Evolutionary conservation across 2,888 invertebrate genomes (phyloP).

Genomic region (Callinectes sapidus): DNA sequence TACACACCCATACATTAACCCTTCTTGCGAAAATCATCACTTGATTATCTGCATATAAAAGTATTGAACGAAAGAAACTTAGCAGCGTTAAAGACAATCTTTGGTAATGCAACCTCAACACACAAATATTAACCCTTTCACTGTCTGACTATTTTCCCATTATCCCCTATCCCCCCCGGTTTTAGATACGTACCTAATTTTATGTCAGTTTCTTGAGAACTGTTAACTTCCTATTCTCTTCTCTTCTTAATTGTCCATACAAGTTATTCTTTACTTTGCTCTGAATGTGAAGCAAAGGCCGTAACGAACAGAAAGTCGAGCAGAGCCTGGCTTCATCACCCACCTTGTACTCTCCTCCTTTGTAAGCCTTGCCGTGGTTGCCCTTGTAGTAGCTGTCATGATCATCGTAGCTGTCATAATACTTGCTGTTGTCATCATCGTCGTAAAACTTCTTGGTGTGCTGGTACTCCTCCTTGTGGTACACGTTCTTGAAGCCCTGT

Average conservation of each 20-base stretch:
- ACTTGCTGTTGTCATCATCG: conserved; percentile 84
- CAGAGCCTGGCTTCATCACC: not conserved
- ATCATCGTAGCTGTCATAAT: conserved; percentile 88
- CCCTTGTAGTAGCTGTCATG: conserved; percentile 85
- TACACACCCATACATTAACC: too few species aligned
- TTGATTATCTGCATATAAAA: too few species aligned
- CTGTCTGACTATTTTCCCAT: too few species aligned
- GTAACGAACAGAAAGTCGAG: not conserved
- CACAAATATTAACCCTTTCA: not conserved
- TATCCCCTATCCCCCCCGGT: too few species aligned
- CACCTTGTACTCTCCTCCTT: conserved; percentile 61
- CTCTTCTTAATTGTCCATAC: too few species aligned
- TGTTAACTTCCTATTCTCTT: too few species aligned
- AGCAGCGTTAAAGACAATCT: not conserved
- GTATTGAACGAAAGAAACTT: not conserved
- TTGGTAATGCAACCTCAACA: not conserved
- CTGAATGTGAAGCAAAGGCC: too few species aligned
- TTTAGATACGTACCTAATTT: too few species aligned
- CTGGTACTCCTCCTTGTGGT: conserved; percentile 88
- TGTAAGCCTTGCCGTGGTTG: conserved; percentile 80
- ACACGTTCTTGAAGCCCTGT: conserved; percentile 88
- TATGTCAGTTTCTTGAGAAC: too few species aligned
- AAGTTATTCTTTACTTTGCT: too few species aligned
- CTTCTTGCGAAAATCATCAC: too few species aligned
- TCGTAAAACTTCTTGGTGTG: conserved; percentile 87